Conservation (phyloP, 1,140 invertebrate genomes). For the Musca domestica region DNA sequence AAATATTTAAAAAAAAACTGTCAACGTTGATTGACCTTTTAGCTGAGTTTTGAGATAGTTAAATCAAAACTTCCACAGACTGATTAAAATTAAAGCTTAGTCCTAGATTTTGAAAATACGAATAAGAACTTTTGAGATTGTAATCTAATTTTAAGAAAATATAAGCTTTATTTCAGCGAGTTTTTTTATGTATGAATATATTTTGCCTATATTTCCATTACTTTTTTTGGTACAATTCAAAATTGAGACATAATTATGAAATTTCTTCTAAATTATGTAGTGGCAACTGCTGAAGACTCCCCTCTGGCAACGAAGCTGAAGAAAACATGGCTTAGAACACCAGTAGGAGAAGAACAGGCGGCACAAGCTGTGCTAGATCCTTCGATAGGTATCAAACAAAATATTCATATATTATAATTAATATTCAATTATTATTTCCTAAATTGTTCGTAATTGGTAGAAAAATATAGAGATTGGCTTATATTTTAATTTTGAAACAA, state of each 20-base stretch:
- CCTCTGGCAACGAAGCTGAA: conserved; percentile 66
- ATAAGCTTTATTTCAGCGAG: too few species aligned
- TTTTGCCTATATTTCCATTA: background rate
- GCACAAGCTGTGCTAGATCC: conserved; percentile 64
- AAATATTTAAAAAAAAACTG: too few species aligned
- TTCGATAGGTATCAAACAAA: conserved; percentile 57
- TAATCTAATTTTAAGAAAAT: too few species aligned
- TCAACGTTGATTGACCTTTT: too few species aligned
- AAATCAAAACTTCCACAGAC: too few species aligned
- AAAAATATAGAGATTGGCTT: background rate
- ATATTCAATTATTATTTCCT: background rate
- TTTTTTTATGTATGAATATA: background rate
- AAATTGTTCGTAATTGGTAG: background rate
- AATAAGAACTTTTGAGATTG: too few species aligned
- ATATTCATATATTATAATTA: background rate
- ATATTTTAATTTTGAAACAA: conserved; percentile 15
- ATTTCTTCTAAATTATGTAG: conserved; percentile 49
- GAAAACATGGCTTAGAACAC: conserved; percentile 68
- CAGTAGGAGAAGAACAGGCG: conserved; percentile 63
- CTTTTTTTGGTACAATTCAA: background rate
- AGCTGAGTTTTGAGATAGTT: too few species aligned
- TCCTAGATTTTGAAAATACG: too few species aligned
- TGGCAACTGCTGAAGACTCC: conserved; percentile 63
- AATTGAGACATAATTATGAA: conserved; percentile 18
- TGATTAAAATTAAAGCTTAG: too few species aligned